Evolutionary conservation across 2,888 invertebrate genomes (phyloP), one percentile per base, ranked within the genome.

Genomic region (Polyommatus icarus): DNA sequence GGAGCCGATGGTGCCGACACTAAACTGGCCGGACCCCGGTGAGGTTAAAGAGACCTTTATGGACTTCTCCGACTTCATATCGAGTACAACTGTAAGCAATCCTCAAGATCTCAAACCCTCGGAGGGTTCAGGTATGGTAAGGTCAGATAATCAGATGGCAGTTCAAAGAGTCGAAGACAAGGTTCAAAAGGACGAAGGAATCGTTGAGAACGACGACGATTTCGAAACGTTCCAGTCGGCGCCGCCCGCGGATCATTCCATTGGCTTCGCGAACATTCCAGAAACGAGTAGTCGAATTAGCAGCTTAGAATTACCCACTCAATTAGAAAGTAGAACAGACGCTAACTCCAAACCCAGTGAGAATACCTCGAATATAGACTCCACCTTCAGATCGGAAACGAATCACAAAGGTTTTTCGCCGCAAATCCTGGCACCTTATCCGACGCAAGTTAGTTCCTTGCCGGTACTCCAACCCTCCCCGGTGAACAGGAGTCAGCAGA

Each of bases 11-110:
- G 88, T 90, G 81, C 94, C 94, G 12, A 89, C 90, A n/a, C 84
- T 94, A 46, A 94, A 94, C 80, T 94, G 94, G 94, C 94, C 94
- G 18, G 90, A 91, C 79, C 94, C 94, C 79, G 94, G 94, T 6
- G 90, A 94, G 84, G 91, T 94, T 0, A 94, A 92, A 82, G 90
- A 88, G 79, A 89, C 88, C 1, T 94, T 92, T 85, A 91, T 92
- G 75, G 91, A 92, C 81, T 94, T 94, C 82, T 86, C 93, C 10
- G 92, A 93, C 80, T 92, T 93, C 80, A 84, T 90, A 67, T 88
- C 91, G 32, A 89, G 83, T 82, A 84, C 89, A 20, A 78, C 87
- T 71, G 87, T 12, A 3, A 54, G 87, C 85, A 84, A 83, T 80
- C 86, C 82, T 78, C 79, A 79, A 76, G 81, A 82, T 76, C 72